phyloP scores from a whole-genome alignment of 2,113 vertebrate genomes.

The Nothocercus julius region DNA sequence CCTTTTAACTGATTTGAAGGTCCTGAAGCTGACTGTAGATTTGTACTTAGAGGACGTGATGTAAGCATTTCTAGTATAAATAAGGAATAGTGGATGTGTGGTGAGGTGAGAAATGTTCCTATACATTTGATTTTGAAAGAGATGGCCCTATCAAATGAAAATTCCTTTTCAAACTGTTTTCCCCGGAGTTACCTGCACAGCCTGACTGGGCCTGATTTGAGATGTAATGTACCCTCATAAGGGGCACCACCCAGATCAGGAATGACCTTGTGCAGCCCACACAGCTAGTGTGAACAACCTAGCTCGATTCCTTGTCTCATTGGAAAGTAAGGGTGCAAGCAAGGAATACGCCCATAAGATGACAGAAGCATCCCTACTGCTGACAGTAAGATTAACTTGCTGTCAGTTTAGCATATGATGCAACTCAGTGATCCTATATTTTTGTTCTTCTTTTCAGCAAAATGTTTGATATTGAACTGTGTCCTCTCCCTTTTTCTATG shows the following conservation, averaged over 20 bases:
- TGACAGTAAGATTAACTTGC: background rate
- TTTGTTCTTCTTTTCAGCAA: conserved; percentile 83
- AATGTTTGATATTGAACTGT: conserved; percentile 99
- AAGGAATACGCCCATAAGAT: background rate
- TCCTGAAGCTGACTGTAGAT: background rate
- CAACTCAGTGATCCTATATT: background rate
- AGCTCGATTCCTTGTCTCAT: rapidly evolving
- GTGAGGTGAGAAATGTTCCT: background rate
- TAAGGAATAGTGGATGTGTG: background rate
- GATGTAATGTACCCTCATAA: background rate
- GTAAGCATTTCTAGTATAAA: background rate
- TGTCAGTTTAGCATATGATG: background rate
- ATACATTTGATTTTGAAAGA: background rate
- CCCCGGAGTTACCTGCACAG: background rate
- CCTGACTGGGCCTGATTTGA: too few relatives aligned
- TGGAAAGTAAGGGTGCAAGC: background rate
- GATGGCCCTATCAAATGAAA: background rate
- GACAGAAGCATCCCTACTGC: background rate
- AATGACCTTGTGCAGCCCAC: background rate
- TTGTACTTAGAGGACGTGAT: background rate
- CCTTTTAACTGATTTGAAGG: background rate
- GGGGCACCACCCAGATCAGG: background rate
- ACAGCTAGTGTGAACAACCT: background rate
- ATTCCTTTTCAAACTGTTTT: background rate
- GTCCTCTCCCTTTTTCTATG: conserved; percentile 98